These are phyloP conservation scores for Tenebrio molitor DNA, from an alignment of 1,140 invertebrate genomes.

Conservation along the genomic window DNA sequence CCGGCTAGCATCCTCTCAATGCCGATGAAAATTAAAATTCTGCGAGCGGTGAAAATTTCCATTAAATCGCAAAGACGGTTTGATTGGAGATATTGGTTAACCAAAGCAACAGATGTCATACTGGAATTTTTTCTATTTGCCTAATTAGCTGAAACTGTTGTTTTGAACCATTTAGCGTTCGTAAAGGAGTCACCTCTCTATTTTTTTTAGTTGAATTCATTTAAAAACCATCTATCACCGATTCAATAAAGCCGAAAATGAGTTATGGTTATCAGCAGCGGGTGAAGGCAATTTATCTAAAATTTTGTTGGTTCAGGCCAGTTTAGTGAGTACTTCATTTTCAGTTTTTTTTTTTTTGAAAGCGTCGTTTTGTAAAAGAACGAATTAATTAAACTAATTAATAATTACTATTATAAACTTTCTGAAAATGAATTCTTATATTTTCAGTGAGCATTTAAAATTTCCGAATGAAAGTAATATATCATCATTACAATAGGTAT, in stretches of 20 bases:
- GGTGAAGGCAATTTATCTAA: constrained; percentile 9
- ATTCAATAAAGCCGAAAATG: constrained; percentile 13
- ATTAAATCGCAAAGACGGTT: neutral
- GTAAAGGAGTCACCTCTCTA: no score
- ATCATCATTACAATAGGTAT: no score
- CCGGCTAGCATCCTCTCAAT: neutral
- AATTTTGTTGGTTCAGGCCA: constrained; percentile 5
- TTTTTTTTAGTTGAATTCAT: no score
- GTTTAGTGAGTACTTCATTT: constrained; percentile 13
- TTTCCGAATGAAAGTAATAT: no score
- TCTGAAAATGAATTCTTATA: no score
- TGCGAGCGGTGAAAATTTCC: neutral
- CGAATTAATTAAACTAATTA: no score
- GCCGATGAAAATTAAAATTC: constrained; percentile 16
- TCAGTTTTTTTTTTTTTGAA: neutral
- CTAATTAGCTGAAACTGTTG: no score
- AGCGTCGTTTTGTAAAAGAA: no score
- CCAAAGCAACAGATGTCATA: constrained; percentile 25
- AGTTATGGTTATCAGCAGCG: constrained; percentile 2
- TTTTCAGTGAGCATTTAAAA: no score
- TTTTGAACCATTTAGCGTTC: no score
- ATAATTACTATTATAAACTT: no score
- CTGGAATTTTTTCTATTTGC: neutral
- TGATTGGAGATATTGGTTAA: neutral
- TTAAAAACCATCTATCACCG: neutral